Evolutionary conservation across 2,888 invertebrate genomes (phyloP), one percentile per base, ranked within the genome.

Genomic region (Mantis religiosa): DNA sequence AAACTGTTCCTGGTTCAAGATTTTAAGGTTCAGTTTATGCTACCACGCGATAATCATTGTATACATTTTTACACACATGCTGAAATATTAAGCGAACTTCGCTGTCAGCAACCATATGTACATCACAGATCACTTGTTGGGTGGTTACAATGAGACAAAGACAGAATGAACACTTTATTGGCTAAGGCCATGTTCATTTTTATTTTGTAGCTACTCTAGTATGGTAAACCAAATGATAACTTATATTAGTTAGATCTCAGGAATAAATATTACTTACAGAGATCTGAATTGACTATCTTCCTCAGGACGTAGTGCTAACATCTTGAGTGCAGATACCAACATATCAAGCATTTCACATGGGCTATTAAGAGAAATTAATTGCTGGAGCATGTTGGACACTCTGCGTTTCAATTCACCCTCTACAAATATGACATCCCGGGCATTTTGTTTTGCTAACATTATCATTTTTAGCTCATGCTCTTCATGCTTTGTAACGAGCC

Each of bases 301-400:
- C 27, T 87, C 82, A 15, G 82, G 15, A 25, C 34, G 28, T 28
- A 83, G 71, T 28, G 88, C 88, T 27, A 88, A 85, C 3, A 28
- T 28, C 34, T 88, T 88, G 15, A 88, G 28, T 47, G 71, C 28
- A 28, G 88, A 9, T 12, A 84, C 84, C 27, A 88, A 71, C 12
- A n/a, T 27, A 34, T 88, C 88, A 25, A 88, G 81, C 88, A 88
- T 88, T 34, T 88, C 84, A 71, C 88, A 88, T 54, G 88, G 88
- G 41, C 88, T 88, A 30, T 84, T 81, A 25, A 88, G 82, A n/a
- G 41, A 81, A 14, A 82, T 84, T n/a, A 88, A 20, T 20, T 84
- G 71, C n/a, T 27, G 83, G 27, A 88, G 41, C 84, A 84, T 84
- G 71, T 20, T 81, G 41, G 41, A 88, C 12, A 82, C 82, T 82